Conservation (phyloP, 2,888 invertebrate genomes). For the Trachelus stipa region DNA sequence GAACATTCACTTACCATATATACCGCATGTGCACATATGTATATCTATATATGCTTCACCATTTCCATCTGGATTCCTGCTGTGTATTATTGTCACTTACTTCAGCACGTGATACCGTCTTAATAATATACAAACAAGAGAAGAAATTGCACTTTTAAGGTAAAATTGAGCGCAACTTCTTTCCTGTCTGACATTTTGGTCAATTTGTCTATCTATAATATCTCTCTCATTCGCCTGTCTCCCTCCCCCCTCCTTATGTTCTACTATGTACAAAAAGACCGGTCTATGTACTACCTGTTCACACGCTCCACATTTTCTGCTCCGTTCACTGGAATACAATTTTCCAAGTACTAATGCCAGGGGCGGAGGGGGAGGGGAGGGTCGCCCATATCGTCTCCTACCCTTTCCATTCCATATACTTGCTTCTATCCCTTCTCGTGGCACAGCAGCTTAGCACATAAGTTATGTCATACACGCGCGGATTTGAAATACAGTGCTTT, state of each 20-base stretch:
- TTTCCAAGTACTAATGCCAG: background rate
- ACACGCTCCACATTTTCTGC: background rate
- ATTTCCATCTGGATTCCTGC: background rate
- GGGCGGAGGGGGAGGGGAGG: too few relatives aligned
- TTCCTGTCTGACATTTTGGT: slow-evolving; percentile 10
- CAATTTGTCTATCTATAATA: background rate
- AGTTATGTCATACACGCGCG: background rate
- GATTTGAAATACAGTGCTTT: background rate
- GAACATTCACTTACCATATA: background rate
- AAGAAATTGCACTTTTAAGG: background rate
- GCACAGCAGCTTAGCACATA: background rate
- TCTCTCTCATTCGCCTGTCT: slow-evolving; percentile 3
- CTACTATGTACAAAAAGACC: background rate
- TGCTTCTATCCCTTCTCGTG: background rate
- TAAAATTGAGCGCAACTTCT: slow-evolving; percentile 1
- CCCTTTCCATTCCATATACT: background rate
- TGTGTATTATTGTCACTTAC: slow-evolving; percentile 8
- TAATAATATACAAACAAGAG: slow-evolving; percentile 20
- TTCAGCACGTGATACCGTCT: slow-evolving; percentile 12
- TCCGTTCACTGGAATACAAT: slow-evolving; percentile 5
- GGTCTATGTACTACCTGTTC: background rate
- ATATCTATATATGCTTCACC: background rate
- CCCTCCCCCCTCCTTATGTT: background rate
- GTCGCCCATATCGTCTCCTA: too few relatives aligned
- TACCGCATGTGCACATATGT: background rate